phyloP scores from a whole-genome alignment of 2,113 vertebrate genomes.

The Labeo rohita region DNA sequence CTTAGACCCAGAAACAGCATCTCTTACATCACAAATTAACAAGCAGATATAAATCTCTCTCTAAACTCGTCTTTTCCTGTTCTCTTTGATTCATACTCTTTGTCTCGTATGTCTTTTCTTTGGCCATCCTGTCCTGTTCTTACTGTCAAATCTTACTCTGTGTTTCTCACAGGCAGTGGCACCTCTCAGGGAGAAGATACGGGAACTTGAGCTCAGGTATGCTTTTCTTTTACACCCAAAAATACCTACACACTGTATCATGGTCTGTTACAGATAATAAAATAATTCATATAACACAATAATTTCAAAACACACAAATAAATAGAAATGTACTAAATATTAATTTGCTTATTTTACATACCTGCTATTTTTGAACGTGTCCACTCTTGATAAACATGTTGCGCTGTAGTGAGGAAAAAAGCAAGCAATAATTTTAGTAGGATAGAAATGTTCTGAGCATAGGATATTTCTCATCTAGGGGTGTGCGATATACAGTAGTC shows the following conservation, averaged over 20 bases:
- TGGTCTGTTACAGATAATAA: not conserved
- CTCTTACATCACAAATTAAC: no score
- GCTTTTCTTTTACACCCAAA: not conserved
- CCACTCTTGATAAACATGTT: not conserved
- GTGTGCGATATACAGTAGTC: no score
- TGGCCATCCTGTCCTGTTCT: not conserved
- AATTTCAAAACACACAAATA: not conserved
- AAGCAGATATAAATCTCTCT: not conserved
- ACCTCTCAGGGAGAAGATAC: slow-evolving; percentile 77
- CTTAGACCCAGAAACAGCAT: no score
- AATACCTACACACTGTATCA: not conserved
- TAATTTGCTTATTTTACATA: not conserved
- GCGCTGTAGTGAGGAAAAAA: not conserved
- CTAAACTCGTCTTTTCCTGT: not conserved
- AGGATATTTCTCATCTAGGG: not conserved
- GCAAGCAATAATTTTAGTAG: not conserved
- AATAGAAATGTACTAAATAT: no score
- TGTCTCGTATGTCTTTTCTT: not conserved
- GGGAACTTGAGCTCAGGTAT: slow-evolving; percentile 77
- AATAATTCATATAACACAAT: not conserved
- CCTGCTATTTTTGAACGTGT: not conserved
- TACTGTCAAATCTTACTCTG: not conserved
- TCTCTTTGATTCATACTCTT: not conserved
- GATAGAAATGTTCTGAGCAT: not conserved
- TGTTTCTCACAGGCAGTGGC: slow-evolving; percentile 68